Evolutionary conservation across 1,140 invertebrate species (phyloP), one percentile per base, ranked within the genome.

Genomic region (Drosophila pallidifrons): DNA sequence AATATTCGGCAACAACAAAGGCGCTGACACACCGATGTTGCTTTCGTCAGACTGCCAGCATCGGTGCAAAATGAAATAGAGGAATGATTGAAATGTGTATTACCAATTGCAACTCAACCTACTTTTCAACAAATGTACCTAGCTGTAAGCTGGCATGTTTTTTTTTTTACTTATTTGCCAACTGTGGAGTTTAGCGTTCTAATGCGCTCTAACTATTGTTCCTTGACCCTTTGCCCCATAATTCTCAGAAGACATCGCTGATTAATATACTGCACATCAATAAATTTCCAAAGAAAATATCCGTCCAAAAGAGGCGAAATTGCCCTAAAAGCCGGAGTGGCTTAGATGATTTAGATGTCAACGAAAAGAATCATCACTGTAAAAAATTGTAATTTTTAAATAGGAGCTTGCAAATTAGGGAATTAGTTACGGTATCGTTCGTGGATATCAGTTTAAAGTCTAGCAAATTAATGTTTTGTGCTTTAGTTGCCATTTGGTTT

Each of bases 21-120:
- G 20, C 32, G 46, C 32, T 51, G 60, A 38, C 60, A 45, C 46
- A 38, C 2, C 49, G 16, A 35, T 30, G 49, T 49, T 38, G 13
- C 15, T 43, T 16, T 54, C 35, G 8, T 52, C 32, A 41, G n/a
- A n/a, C 38, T 65, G 61, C 43, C 61, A 65, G 28, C 46, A 61
- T 16, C 11, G 25, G 51, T 38, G 28, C n/a, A 51, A 49, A 8
- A 38, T 38, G 35, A 10, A 38, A 38, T 38, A 10, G 35, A 8
- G 3, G 20, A 25, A 64, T 65, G 38, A 46, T 30, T 54, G 38
- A 61, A 35, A 32, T 25, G 41, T 46, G 58, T 38, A 38, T 63
- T 51, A 64, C 10, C 41, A 45, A 7, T 46, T 15, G 10, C 3
- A 25, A 25, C 15, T 41, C 13, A 38, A 57, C 32, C 3, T 38